phyloP scores from a whole-genome alignment of 2,888 invertebrate species.

The Hydriomena furcata region DNA sequence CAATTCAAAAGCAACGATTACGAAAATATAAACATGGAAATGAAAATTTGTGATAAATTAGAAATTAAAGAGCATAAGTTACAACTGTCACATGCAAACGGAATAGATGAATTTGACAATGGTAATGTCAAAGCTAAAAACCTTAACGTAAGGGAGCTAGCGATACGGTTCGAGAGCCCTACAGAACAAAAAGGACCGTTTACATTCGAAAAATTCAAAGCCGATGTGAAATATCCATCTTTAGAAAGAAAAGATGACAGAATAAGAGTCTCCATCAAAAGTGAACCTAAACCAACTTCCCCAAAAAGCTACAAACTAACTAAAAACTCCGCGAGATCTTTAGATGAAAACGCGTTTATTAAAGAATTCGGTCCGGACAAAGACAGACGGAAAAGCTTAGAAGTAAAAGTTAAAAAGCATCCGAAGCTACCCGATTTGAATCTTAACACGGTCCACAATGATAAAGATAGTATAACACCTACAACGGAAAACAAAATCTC shows the following conservation, averaged over 20 bases:
- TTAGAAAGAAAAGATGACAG: slow-evolving; percentile 59
- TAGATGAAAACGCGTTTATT: slow-evolving; percentile 89
- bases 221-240: slow-evolving; percentile 67
- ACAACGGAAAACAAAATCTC: slow-evolving; percentile 85
- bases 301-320: slow-evolving; percentile 83
- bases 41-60: slow-evolving; percentile 65
- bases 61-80: slow-evolving; percentile 45
- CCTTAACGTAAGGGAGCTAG: slow-evolving; percentile 85
- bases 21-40: slow-evolving; percentile 68
- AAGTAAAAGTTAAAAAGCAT: slow-evolving; percentile 84
- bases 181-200: slow-evolving; percentile 83
- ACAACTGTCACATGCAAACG: neutral
- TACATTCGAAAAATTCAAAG: slow-evolving; percentile 79
- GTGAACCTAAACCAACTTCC: slow-evolving; percentile 54
- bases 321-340: slow-evolving; percentile 86
- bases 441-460: slow-evolving; percentile 61
- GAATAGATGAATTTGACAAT: slow-evolving; percentile 56
- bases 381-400: slow-evolving; percentile 84
- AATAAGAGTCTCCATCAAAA: slow-evolving; percentile 49
- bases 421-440: slow-evolving; percentile 81
- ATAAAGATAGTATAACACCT: slow-evolving; percentile 77
- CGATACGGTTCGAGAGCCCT: slow-evolving; percentile 86
- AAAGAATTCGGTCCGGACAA: slow-evolving; percentile 85
- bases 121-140: slow-evolving; percentile 60
- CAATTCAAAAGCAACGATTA: slow-evolving; percentile 52